Evolutionary conservation across 2,888 invertebrate species (phyloP).

Genomic region (Chaetogeoica ovagalla): DNA sequence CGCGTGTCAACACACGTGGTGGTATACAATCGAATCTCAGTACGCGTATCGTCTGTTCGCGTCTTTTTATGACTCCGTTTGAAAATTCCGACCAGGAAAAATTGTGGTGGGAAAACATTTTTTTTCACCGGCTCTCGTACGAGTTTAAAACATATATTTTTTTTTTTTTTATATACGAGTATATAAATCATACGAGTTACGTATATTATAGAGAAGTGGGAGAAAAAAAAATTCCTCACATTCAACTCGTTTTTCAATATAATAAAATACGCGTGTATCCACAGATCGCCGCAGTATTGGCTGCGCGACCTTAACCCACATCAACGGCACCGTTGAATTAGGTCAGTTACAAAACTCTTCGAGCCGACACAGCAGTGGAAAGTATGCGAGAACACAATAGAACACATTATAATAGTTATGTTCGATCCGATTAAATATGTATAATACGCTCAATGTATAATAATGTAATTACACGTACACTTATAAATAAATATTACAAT

Average conservation of each 20-base stretch:
- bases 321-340: conserved; percentile 35
- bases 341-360: conserved; percentile 48
- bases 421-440: not conserved
- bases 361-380: conserved; percentile 23
- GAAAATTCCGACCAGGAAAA: too few relatives aligned
- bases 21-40: not conserved
- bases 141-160: too few relatives aligned
- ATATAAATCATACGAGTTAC: not conserved
- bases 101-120: too few relatives aligned
- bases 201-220: not conserved
- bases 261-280: not conserved
- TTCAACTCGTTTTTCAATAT: conserved; percentile 24
- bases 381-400: conserved; percentile 43
- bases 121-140: too few relatives aligned
- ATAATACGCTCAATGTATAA: not conserved
- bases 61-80: too few relatives aligned
- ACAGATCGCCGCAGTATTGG: not conserved
- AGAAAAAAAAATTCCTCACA: not conserved
- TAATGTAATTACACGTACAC: too few relatives aligned
- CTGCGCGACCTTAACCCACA: conserved; percentile 44
- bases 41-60: too few relatives aligned
- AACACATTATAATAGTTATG: not conserved
- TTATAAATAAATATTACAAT: too few relatives aligned
- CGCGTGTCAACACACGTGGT: not conserved
- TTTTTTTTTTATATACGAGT: not conserved